Conservation (phyloP, 1,140 invertebrate species). For the Trigoniulus corallinus region DNA sequence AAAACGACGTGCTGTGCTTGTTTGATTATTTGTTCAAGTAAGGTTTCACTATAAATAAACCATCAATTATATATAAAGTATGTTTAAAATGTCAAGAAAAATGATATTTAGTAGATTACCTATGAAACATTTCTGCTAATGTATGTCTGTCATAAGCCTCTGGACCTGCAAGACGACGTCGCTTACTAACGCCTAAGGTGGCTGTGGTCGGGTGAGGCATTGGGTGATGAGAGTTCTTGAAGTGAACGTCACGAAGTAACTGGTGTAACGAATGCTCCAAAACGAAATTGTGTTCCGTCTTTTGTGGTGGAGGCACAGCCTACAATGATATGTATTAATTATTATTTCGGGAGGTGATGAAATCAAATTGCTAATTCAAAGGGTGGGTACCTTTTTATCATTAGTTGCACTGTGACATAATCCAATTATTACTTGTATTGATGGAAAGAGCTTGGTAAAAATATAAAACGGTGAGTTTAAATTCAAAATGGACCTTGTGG, state of each 20-base stretch:
- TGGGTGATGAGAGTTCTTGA: conserved; percentile 79
- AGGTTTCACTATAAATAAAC: conserved; percentile 36
- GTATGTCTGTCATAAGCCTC: conserved; percentile 70
- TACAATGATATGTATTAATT: neutral
- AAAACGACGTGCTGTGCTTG: conserved; percentile 92
- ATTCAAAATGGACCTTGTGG: too few relatives aligned
- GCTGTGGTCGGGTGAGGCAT: conserved; percentile 87
- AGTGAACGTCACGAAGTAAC: conserved; percentile 74
- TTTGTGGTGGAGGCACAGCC: conserved; percentile 9
- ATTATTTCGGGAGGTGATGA: neutral
- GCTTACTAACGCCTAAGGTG: conserved; percentile 74
- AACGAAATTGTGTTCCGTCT: conserved; percentile 83
- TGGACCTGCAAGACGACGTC: conserved; percentile 73
- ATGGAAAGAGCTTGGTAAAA: conserved; percentile 56
- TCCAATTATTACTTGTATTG: conserved; percentile 57
- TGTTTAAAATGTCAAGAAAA: neutral
- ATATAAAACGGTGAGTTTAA: neutral
- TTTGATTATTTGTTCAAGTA: conserved; percentile 90
- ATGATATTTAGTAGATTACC: conserved; percentile 16
- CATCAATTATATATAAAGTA: neutral
- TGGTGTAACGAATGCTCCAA: conserved; percentile 92
- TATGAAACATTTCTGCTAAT: conserved; percentile 70
- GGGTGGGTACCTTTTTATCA: conserved; percentile 20
- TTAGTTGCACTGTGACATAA: conserved; percentile 33
- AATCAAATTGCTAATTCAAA: neutral